These are phyloP conservation scores for Armadillidium nasatum DNA, from an alignment of 1,140 invertebrate species.

Conservation along the genomic window DNA sequence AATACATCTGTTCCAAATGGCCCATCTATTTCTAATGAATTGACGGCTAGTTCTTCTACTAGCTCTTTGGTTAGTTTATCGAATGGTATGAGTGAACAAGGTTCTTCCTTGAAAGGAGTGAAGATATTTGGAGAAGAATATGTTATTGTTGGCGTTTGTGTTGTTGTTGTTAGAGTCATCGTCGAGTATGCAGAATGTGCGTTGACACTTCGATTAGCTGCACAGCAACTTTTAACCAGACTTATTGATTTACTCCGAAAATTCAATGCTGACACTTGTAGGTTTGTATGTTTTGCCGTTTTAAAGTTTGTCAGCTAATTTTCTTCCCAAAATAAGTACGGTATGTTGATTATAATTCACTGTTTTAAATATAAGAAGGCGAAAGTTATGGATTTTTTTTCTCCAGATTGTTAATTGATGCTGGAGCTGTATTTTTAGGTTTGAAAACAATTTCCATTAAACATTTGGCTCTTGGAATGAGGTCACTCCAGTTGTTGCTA, in stretches of 20 bases:
- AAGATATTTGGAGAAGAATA: constrained; percentile 73
- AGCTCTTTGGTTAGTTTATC: not conserved
- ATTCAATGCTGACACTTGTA: constrained; percentile 43
- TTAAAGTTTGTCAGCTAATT: not conserved
- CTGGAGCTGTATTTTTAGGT: constrained; percentile 63
- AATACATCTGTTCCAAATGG: too few relatives aligned
- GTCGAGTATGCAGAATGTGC: constrained; percentile 43
- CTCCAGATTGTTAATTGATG: constrained; percentile 40
- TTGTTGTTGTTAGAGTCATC: constrained; percentile 40
- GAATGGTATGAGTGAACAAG: not conserved
- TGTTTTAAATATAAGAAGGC: too few relatives aligned
- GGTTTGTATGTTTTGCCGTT: constrained; percentile 47
- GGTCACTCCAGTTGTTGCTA: constrained; percentile 64
- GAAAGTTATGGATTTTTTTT: constrained; percentile 35
- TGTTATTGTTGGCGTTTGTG: constrained; percentile 65
- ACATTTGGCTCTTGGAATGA: constrained; percentile 84
- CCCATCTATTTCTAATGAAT: too few relatives aligned
- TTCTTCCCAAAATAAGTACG: not conserved
- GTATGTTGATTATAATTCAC: not conserved
- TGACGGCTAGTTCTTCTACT: too few relatives aligned
- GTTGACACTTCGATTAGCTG: constrained; percentile 35
- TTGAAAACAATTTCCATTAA: constrained; percentile 94
- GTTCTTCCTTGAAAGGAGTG: constrained; percentile 48
- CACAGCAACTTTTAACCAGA: constrained; percentile 36
- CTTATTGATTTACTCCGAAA: constrained; percentile 39